These are phyloP conservation scores for Argyresthia albistria DNA, from an alignment of 2,888 invertebrate species.

Conservation along the genomic window DNA sequence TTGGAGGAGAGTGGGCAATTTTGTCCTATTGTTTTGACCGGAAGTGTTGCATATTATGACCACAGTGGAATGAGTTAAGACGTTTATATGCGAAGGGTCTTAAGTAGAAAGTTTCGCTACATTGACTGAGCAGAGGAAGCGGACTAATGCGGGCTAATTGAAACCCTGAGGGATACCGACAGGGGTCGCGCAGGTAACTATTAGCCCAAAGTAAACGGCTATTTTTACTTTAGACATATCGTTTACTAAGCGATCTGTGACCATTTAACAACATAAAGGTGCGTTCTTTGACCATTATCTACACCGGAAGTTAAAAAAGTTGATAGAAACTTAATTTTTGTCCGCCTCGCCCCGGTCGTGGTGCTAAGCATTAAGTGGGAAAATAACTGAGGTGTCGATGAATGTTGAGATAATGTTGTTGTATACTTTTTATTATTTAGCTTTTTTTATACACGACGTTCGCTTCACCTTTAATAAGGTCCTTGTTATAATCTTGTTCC, in stretches of 20 bases:
- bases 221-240: constrained; percentile 23
- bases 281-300: constrained; percentile 59
- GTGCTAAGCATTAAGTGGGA: constrained; percentile 45
- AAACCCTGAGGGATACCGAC: constrained; percentile 10
- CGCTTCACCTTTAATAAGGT: neutral
- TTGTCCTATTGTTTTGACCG: constrained; percentile 46
- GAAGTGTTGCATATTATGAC: constrained; percentile 48
- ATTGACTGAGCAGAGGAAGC: constrained; percentile 40
- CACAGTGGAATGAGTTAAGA: constrained; percentile 33
- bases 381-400: constrained; percentile 60
- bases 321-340: constrained; percentile 54
- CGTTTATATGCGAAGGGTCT: constrained; percentile 36
- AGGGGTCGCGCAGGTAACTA: neutral
- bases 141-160: constrained; percentile 53
- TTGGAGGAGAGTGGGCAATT: constrained; percentile 37
- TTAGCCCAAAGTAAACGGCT: neutral
- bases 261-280: constrained; percentile 57
- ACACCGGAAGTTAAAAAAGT: constrained; percentile 56
- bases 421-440: constrained; percentile 1
- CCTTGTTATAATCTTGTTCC: neutral
- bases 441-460: neutral
- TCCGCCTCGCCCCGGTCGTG: constrained; percentile 31
- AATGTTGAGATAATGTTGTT: constrained; percentile 44
- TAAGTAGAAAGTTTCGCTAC: constrained; percentile 31
- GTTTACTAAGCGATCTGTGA: constrained; percentile 44